These are phyloP conservation scores for Chrysotoxum bicinctum DNA, from an alignment of 2,888 invertebrate genomes.

Conservation along the genomic window DNA sequence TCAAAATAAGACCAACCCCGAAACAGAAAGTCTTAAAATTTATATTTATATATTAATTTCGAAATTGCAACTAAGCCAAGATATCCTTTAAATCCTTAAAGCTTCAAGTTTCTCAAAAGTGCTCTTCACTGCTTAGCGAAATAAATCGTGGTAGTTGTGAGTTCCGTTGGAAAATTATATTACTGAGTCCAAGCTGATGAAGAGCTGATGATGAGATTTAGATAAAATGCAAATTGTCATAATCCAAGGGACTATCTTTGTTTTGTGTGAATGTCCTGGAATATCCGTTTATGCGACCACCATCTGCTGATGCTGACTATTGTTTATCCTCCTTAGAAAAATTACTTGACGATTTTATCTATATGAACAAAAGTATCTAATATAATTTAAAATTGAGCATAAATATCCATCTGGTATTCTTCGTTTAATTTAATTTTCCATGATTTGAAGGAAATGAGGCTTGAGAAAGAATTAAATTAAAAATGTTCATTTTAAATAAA, in stretches of 20 bases:
- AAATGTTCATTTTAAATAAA: background rate
- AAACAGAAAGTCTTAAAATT: too few relatives aligned
- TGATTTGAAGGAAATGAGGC: constrained; percentile 7
- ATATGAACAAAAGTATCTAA: background rate
- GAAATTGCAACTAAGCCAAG: background rate
- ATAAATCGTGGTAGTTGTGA: background rate
- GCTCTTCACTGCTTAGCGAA: background rate
- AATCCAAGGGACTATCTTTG: constrained; percentile 36
- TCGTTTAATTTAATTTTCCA: constrained; percentile 17
- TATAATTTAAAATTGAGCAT: constrained; percentile 10
- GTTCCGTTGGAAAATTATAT: background rate
- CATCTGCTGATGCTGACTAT: background rate
- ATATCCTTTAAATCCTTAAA: constrained; percentile 5
- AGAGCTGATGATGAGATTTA: constrained; percentile 25
- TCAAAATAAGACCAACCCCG: background rate
- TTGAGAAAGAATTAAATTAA: background rate
- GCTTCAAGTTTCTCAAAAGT: background rate
- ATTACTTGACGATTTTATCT: background rate
- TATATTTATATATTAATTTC: background rate
- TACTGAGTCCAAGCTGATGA: constrained; percentile 23
- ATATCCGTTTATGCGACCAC: constrained; percentile 23
- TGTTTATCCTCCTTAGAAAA: background rate
- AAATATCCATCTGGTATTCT: background rate
- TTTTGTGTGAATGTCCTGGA: constrained; percentile 5
- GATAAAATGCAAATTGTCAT: constrained; percentile 38